Percentiles rank a stretch among this genome's conserved stretches.
phyloP scores from a whole-genome alignment of 2,797 vertebrate species.

The Oreochromis grahami region DNA sequence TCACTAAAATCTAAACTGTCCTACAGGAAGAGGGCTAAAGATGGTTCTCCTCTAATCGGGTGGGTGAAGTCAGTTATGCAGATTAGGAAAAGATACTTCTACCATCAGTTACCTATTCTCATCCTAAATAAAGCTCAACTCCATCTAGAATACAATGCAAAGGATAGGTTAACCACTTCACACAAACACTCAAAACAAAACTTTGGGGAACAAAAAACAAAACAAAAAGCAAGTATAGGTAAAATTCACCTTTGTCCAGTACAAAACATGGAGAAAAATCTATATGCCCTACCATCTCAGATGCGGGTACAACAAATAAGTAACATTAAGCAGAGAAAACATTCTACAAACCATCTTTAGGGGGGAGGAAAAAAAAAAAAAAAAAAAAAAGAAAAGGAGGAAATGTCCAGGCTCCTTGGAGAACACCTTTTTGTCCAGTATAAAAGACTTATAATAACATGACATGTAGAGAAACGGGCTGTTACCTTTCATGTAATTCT shows the following conservation, averaged over 20 bases:
- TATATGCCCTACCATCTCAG: conserved; percentile 71
- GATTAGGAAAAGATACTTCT: conserved; percentile 13
- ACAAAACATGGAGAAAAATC: conserved; percentile 67
- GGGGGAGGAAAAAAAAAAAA: neutral
- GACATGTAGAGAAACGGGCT: conserved; percentile 67
- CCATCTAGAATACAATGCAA: conserved; percentile 55
- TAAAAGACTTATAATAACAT: conserved; percentile 74
- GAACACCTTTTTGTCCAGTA: conserved; percentile 72
- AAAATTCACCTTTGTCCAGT: conserved; percentile 84
- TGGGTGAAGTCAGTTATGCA: conserved; percentile 1
- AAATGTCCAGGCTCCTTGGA: conserved; percentile 57
- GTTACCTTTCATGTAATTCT: conserved; percentile 65
- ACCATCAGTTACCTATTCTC: conserved; percentile 58
- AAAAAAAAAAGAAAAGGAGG: neutral
- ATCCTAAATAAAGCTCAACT: conserved; percentile 64
- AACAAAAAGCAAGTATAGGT: conserved; percentile 67
- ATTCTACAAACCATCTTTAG: conserved; percentile 56
- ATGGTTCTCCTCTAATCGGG: conserved; percentile 15
- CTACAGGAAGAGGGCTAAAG: conserved; percentile 8
- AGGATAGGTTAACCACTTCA: conserved; percentile 62
- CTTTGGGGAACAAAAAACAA: neutral
- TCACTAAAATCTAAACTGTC: conserved; percentile 19
- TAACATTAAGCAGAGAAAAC: conserved; percentile 62
- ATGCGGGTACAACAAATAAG: conserved; percentile 64
- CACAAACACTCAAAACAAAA: conserved; percentile 13